A percentile compares a stretch with the other conserved stretches of the same genome.
Conservation (phyloP, 1,140 invertebrate species). For the Babylonia areolata region DNA sequence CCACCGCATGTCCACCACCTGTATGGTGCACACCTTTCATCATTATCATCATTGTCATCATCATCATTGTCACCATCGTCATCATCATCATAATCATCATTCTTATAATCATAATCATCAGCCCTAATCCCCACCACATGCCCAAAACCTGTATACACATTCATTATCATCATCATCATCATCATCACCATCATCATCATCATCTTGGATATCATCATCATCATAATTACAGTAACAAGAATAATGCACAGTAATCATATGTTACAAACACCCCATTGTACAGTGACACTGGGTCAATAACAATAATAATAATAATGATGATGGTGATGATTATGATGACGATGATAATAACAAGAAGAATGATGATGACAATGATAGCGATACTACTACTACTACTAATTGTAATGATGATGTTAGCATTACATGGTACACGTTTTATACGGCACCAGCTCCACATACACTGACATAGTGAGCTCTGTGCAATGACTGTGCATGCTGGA, state of each 20-base stretch:
- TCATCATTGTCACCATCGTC: background rate
- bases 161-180: too few relatives aligned
- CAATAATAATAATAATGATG: background rate
- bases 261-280: background rate
- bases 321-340: too few relatives aligned
- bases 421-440: too few relatives aligned
- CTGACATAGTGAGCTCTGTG: too few relatives aligned
- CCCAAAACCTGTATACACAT: conserved; percentile 60
- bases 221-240: background rate
- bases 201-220: background rate
- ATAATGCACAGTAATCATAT: background rate
- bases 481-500: too few relatives aligned
- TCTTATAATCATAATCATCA: conserved; percentile 36
- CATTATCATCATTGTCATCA: background rate
- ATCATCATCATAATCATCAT: too few relatives aligned
- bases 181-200: background rate
- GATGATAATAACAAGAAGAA: too few relatives aligned
- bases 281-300: background rate
- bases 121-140: conserved; percentile 69
- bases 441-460: too few relatives aligned
- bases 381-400: too few relatives aligned
- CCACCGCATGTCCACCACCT: conserved; percentile 71
- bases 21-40: background rate
- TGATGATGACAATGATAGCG: too few relatives aligned
- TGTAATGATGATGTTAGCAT: too few relatives aligned